Evolutionary conservation across 2,888 invertebrate genomes (phyloP).

Genomic region (Drosophila mercatorum): DNA sequence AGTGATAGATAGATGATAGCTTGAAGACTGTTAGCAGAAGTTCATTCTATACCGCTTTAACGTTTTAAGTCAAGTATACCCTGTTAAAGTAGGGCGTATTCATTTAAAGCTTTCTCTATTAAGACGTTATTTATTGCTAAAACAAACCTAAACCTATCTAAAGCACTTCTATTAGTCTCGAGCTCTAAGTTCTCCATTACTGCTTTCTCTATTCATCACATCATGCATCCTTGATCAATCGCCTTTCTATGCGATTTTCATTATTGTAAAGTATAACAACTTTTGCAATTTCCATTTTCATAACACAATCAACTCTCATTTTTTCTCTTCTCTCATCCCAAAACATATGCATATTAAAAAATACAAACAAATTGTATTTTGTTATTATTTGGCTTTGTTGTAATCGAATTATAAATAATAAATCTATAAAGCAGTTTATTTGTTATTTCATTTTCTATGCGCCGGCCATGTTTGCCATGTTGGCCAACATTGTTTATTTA

Average conservation of each 20-base stretch:
- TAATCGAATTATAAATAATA: slow-evolving; percentile 40
- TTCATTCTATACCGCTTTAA: too few relatives aligned
- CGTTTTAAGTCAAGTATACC: too few relatives aligned
- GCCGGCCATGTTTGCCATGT: slow-evolving; percentile 31
- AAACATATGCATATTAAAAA: not conserved
- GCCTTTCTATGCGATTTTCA: not conserved
- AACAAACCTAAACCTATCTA: not conserved
- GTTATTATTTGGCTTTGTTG: slow-evolving; percentile 14
- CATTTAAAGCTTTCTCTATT: too few relatives aligned
- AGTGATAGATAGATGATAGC: too few relatives aligned
- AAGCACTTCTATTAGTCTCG: not conserved
- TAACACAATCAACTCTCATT: not conserved
- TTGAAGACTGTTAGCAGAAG: too few relatives aligned
- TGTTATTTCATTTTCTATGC: slow-evolving; percentile 54
- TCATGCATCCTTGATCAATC: too few relatives aligned
- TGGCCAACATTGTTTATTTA: slow-evolving; percentile 55
- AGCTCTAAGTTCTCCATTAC: too few relatives aligned
- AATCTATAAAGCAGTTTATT: slow-evolving; percentile 37
- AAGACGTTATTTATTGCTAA: not conserved
- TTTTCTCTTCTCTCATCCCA: slow-evolving; percentile 1
- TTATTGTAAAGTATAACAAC: not conserved
- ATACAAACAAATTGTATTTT: slow-evolving; percentile 19
- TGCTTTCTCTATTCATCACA: not conserved
- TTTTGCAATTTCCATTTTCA: slow-evolving; percentile 9
- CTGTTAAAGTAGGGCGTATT: too few relatives aligned